A percentile compares a stretch with the other conserved stretches of the same genome.
phyloP scores from a whole-genome alignment of 2,888 invertebrate species.

The Leptopterna dolabrata region DNA sequence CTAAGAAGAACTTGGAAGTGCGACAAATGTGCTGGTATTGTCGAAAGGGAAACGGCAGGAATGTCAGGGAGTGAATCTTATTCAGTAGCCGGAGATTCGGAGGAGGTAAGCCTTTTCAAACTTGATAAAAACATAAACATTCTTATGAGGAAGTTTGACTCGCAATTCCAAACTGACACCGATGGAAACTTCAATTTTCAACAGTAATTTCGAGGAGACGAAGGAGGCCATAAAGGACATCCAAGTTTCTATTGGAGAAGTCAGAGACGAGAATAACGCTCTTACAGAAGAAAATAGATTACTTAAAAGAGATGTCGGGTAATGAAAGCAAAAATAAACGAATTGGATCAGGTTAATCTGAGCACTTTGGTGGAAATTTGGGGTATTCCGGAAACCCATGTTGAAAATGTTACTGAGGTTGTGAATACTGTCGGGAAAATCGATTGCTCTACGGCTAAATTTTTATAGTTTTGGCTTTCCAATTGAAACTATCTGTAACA shows the following conservation, averaged over 20 bases:
- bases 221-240: not conserved
- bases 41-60: not conserved
- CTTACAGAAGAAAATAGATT: not conserved
- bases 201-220: not conserved
- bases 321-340: not conserved
- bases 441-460: not conserved
- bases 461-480: not conserved
- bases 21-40: too few relatives aligned
- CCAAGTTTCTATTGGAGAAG: too few relatives aligned
- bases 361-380: not conserved
- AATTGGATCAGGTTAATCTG: not conserved
- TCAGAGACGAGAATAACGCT: not conserved
- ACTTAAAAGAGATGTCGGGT: not conserved
- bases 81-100: not conserved
- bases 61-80: not conserved
- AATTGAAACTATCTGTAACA: too few relatives aligned
- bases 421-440: not conserved
- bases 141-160: not conserved
- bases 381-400: not conserved
- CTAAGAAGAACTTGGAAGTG: too few relatives aligned
- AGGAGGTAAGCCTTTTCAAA: not conserved
- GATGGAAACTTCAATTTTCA: slow-evolving; percentile 8
- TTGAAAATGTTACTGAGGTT: not conserved
- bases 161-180: not conserved
- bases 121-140: not conserved